Evolutionary conservation across 2,888 invertebrate genomes (phyloP), one percentile per base, ranked within the genome.

Genomic region (Drosophila setosimentum): DNA sequence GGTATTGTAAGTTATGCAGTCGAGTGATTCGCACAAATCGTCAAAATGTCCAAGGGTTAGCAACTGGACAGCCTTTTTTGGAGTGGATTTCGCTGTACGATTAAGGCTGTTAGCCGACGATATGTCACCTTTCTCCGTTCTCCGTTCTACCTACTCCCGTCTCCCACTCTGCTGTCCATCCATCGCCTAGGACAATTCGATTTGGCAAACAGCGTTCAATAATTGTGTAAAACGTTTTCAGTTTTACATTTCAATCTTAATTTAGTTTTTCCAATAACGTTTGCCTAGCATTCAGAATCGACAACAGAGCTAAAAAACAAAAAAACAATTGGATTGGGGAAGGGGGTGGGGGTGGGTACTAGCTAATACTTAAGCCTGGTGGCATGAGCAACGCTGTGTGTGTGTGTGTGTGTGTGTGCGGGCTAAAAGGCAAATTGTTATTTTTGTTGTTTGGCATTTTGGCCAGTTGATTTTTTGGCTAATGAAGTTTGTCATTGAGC

Each of bases 171-270:
- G 35, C 29, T 18, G 27, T 11, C 27, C 49, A 10, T 49, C 49
- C 4, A 49, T 49, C 18, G 16, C 24, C 48, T 27, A 3, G 13
- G 30, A 51, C 51, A 50, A 61, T 76, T 70, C 74, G 77, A 72
- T 74, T 77, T 60, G 66, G 64, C 63, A 50, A 50, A 68, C 66
- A 71, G 50, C 77, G 76, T 83, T 83, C 88, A 81, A 84, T 91
- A 90, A 91, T 91, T 91, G 91, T 91, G 87, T 91, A 91, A 92
- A 92, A 90, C 91, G 92, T 89, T 92, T 92, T 91, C 91, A 92
- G 91, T 91, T 92, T 91, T 90, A 92, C 91, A 91, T 92, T 92
- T 92, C 92, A 92, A 92, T 92, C 92, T 92, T 92, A 92, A 92
- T 92, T 92, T 92, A 92, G 92, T 92, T 92, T 87, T 84, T 85